A percentile compares a stretch with the other conserved stretches of the same genome.
phyloP scores from a whole-genome alignment of 1,140 invertebrate genomes.

The Marisa cornuarietis region DNA sequence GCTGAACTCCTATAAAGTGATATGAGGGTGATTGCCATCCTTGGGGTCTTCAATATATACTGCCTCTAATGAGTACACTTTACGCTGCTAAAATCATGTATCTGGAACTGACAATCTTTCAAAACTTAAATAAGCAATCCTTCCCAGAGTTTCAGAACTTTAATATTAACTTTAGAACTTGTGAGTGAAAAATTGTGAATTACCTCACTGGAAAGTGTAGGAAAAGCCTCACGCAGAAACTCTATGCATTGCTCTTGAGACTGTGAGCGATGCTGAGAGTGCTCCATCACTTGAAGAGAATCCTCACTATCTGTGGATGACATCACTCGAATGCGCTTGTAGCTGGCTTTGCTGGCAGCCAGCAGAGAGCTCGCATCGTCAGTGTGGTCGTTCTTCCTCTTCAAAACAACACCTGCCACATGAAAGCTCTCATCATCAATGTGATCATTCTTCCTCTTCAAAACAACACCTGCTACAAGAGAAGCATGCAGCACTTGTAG shows the following conservation, averaged over 20 bases:
- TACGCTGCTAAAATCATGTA: too few relatives aligned
- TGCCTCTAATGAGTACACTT: too few relatives aligned
- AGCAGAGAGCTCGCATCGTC: background rate
- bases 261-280: background rate
- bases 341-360: background rate
- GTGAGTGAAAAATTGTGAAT: background rate
- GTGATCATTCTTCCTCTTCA: background rate
- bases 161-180: background rate
- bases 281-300: background rate
- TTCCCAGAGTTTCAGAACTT: background rate
- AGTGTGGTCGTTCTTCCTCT: background rate
- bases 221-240: constrained; percentile 5
- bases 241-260: constrained; percentile 9
- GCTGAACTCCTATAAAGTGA: too few relatives aligned
- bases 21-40: too few relatives aligned
- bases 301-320: background rate
- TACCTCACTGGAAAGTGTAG: background rate
- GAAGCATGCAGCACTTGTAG: too few relatives aligned
- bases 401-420: background rate
- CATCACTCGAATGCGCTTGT: constrained; percentile 2
- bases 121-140: too few relatives aligned
- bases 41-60: too few relatives aligned
- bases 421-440: background rate
- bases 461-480: background rate
- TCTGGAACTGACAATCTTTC: too few relatives aligned